A percentile compares a stretch with the other conserved stretches of the same genome.
Evolutionary conservation across 2,113 vertebrate genomes (phyloP).

Genomic region (Oryzias woworae): DNA sequence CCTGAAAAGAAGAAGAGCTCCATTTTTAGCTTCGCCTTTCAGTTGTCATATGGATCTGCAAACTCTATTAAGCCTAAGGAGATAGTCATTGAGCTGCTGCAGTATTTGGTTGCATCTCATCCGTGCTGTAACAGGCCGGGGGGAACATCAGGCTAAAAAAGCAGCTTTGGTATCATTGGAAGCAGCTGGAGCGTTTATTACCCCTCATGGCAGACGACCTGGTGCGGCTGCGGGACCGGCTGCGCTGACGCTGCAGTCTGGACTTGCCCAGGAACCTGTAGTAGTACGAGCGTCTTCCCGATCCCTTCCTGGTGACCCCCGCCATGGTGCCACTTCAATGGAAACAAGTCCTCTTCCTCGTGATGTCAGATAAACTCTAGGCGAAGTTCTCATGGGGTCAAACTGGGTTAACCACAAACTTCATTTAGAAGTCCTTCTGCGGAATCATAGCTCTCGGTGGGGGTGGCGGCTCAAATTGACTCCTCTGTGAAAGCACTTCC

Average conservation of each 20-base stretch:
- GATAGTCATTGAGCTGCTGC: not conserved
- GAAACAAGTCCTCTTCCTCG: slow-evolving; percentile 26
- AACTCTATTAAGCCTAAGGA: not conserved
- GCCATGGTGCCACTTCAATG: slow-evolving; percentile 80
- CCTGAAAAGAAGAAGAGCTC: not conserved
- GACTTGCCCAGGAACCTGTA: slow-evolving; percentile 93
- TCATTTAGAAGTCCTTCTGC: slow-evolving; percentile 19
- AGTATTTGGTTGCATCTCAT: not conserved
- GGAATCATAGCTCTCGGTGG: slow-evolving; percentile 28
- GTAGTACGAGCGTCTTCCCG: slow-evolving; percentile 92
- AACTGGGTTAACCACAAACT: slow-evolving; percentile 14
- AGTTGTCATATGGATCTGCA: not conserved
- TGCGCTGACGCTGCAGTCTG: slow-evolving; percentile 92
- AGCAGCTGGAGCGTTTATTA: slow-evolving; percentile 69
- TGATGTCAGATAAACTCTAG: slow-evolving; percentile 28
- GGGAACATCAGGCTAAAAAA: not conserved
- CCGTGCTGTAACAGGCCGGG: too few species aligned
- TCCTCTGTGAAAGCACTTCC: slow-evolving; percentile 28
- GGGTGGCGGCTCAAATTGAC: slow-evolving; percentile 18
- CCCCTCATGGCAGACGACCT: slow-evolving; percentile 83
- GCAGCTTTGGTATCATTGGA: slow-evolving; percentile 1
- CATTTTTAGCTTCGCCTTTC: too few species aligned
- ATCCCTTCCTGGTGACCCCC: slow-evolving; percentile 87
- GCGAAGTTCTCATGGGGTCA: slow-evolving; percentile 22
- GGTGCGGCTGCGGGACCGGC: slow-evolving; percentile 92